phyloP scores from a whole-genome alignment of 2,888 invertebrate species.

The Eupithecia abbreviata region DNA sequence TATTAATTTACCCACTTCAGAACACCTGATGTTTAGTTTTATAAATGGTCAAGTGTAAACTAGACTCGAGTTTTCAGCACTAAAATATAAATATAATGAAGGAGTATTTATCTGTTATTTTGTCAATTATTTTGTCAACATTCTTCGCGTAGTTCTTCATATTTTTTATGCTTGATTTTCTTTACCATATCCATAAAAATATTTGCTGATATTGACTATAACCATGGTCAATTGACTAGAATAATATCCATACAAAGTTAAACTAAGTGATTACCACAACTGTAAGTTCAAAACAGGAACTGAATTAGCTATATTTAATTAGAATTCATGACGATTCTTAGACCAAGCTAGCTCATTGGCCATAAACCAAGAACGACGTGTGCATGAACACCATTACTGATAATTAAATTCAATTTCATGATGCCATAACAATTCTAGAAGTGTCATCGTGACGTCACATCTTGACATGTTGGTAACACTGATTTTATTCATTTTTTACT shows the following conservation, averaged over 20 bases:
- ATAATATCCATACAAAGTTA: neutral
- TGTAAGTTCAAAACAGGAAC: neutral
- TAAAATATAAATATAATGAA: too few relatives aligned
- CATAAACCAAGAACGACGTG: neutral
- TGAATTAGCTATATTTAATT: neutral
- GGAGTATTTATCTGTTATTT: too few relatives aligned
- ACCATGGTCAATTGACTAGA: neutral
- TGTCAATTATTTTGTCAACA: too few relatives aligned
- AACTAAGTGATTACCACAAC: neutral
- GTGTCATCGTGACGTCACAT: conserved; percentile 49
- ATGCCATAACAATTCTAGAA: conserved; percentile 29
- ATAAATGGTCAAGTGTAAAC: neutral
- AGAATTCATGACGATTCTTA: neutral
- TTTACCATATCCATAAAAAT: neutral
- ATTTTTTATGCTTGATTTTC: neutral
- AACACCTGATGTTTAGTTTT: neutral
- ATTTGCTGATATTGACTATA: neutral
- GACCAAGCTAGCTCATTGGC: neutral
- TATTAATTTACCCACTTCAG: neutral
- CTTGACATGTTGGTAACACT: conserved; percentile 46
- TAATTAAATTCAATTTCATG: conserved; percentile 20
- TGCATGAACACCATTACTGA: neutral
- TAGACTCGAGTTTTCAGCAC: too few relatives aligned
- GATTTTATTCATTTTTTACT: conserved; percentile 61
- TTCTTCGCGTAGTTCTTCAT: too few relatives aligned